Evolutionary conservation across 92 coral and sea anemone genomes (phyloP).

Genomic region (Heliopora coerulea): DNA sequence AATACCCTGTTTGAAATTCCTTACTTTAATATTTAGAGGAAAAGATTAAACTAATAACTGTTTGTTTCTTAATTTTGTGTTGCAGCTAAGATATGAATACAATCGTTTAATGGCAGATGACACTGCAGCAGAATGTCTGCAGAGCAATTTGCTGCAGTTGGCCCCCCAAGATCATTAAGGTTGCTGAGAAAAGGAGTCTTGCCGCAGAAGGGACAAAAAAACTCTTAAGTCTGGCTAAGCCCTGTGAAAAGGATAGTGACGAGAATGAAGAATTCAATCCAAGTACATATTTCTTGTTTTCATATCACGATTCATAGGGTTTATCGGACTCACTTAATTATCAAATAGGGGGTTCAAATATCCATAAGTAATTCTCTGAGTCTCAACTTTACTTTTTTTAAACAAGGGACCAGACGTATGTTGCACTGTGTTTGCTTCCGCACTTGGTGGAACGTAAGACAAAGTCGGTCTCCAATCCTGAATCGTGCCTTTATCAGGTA

Average conservation of each 20-base stretch:
- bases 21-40: neutral
- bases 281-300: neutral
- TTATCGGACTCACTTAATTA: too few relatives aligned
- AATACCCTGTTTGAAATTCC: neutral
- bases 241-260: neutral
- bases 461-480: conserved; percentile 4
- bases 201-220: neutral
- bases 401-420: conserved; percentile 20
- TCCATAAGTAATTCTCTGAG: neutral
- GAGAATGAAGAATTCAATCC: conserved; percentile 16
- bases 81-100: conserved; percentile 20
- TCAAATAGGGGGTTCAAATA: neutral
- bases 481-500: conserved; percentile 31
- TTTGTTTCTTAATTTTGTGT: neutral
- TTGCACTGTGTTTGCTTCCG: conserved; percentile 35
- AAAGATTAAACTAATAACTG: neutral
- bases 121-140: neutral
- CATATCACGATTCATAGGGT: too few relatives aligned
- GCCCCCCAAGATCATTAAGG: conserved; percentile 20
- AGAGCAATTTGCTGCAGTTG: conserved; percentile 6
- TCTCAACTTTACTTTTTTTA: conserved; percentile 1
- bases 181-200: conserved; percentile 23
- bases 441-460: conserved; percentile 12
- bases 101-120: conserved; percentile 35
- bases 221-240: neutral